Evolutionary conservation across 2,113 vertebrate genomes (phyloP), one percentile per base, ranked within the genome.

Genomic region (Calyptommatus sinebrachiatus): DNA sequence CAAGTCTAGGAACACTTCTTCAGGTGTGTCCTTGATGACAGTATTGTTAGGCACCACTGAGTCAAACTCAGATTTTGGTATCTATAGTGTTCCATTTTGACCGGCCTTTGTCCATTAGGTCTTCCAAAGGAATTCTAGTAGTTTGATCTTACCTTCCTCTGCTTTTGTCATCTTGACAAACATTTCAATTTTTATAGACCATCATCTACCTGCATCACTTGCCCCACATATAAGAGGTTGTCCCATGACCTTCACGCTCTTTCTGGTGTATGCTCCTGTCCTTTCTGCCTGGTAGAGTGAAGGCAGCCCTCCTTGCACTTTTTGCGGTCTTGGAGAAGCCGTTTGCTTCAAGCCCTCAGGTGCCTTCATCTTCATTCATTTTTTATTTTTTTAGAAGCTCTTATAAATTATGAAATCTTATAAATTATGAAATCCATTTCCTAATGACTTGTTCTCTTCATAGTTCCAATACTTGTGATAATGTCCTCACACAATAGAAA

Each of bases 361-460:
- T 60, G 6, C 20, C 21, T 60, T 45, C 35, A 28, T 45, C 5
- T 26, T 11, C 5, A 20, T 75, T 68, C 50, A 69, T 69, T 80
- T 16, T 84, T 69, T 3, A 1, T 76, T 82, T 29, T 72, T 83
- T 76, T 45, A 60, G 26, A 66, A 63, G 75, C 79, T 12, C 50
- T 18, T 57, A 14, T 16, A 57, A 57, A 2, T 57, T 57, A 18
- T 18, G 14, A 16, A 16, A 18, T 57, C 53, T 18, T 57, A 14
- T 16, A 57, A 57, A 2, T 57, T 57, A 18, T 18, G 14, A 16
- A 16, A 78, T 81, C 53, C 29, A 68, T 73, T 69, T 31, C 46
- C 21, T 84, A 31, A 46, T 70, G 73, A 70, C 72, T 63, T 22
- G 79, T 22, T 78, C 74, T 22, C 71, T 35, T 16, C 18, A 57